Percentiles rank a stretch among this genome's conserved stretches.
Conservation (phyloP, 2,888 invertebrate genomes). For the Nymphalis c-album region DNA sequence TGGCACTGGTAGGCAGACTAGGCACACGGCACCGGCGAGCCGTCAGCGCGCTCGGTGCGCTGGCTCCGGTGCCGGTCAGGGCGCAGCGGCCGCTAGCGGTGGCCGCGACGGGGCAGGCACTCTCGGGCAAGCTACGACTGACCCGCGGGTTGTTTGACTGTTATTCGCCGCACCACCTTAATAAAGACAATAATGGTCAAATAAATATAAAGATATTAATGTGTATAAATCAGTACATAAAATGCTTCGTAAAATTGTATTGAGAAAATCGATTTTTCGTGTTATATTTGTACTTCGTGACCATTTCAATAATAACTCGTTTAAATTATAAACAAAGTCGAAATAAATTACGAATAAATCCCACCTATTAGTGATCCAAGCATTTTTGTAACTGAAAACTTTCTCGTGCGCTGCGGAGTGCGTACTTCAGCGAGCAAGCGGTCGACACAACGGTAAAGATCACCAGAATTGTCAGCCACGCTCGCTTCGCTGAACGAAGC, state of each 20-base stretch:
- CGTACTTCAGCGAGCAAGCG: constrained; percentile 85
- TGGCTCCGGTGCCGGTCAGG: constrained; percentile 70
- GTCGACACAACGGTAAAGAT: constrained; percentile 88
- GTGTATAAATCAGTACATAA: too few species aligned
- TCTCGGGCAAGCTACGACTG: constrained; percentile 84
- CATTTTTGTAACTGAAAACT: constrained; percentile 91
- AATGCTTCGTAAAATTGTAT: too few species aligned
- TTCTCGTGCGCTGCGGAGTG: constrained; percentile 83
- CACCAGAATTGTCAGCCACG: constrained; percentile 88
- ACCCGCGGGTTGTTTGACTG: constrained; percentile 65
- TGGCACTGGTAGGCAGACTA: constrained; percentile 67
- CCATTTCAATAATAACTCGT: neutral
- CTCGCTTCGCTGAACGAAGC: constrained; percentile 91
- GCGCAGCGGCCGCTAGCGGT: constrained; percentile 73
- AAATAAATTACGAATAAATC: neutral
- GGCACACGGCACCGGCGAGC: constrained; percentile 63
- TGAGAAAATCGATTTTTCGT: too few species aligned
- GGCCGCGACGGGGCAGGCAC: constrained; percentile 77
- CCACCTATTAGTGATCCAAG: constrained; percentile 86
- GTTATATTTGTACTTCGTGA: too few species aligned
- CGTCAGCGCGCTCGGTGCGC: constrained; percentile 74
- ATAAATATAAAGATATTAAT: too few species aligned
- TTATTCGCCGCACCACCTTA: constrained; percentile 66
- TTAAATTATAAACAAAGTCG: neutral
- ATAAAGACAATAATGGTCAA: neutral